phyloP scores from a whole-genome alignment of 1,140 invertebrate species.

The Manduca sexta region DNA sequence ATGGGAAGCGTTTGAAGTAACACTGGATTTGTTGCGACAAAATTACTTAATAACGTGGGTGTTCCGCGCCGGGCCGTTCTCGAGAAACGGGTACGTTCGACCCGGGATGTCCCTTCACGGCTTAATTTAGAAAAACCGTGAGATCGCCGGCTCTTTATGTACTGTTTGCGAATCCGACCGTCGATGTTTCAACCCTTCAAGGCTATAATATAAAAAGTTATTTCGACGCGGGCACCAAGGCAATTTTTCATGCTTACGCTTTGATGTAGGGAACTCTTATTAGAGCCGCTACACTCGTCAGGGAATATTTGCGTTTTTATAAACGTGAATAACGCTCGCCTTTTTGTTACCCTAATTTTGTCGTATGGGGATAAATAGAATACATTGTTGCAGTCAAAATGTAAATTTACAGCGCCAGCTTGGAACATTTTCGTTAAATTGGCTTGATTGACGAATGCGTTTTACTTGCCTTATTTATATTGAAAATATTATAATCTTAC shows the following conservation, averaged over 20 bases:
- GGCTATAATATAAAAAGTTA: constrained; percentile 53
- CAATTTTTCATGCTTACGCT: constrained; percentile 27
- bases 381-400: too few species aligned
- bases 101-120: constrained; percentile 46
- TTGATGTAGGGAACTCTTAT: constrained; percentile 24
- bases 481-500: too few species aligned
- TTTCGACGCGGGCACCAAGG: constrained; percentile 24
- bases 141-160: constrained; percentile 57
- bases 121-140: constrained; percentile 61
- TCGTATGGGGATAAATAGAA: too few species aligned
- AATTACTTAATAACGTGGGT: constrained; percentile 45
- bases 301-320: neutral
- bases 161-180: constrained; percentile 57
- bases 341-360: too few species aligned
- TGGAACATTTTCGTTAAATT: too few species aligned
- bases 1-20: constrained; percentile 37
- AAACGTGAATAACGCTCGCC: neutral
- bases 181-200: constrained; percentile 55
- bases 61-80: constrained; percentile 8
- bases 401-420: too few species aligned
- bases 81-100: constrained; percentile 34
- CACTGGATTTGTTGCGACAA: constrained; percentile 46
- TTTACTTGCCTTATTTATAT: too few species aligned
- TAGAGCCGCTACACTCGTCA: constrained; percentile 9
- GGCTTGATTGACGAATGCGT: too few species aligned